Evolutionary conservation across 2,888 invertebrate species (phyloP), one percentile per base, ranked within the genome.

Genomic region (Aradus depressus): DNA sequence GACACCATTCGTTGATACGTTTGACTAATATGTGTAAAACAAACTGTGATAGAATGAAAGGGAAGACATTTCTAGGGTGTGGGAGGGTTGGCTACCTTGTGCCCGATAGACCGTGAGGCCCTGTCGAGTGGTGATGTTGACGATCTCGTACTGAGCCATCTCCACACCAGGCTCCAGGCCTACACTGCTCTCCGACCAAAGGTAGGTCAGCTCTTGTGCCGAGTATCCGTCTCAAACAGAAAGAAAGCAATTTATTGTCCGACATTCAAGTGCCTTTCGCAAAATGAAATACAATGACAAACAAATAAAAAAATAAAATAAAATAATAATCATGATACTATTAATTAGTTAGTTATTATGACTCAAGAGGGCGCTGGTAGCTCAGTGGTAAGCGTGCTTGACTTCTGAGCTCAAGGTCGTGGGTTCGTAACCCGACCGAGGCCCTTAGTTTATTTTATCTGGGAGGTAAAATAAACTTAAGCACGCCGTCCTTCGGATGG

Each of bases 121-220:
- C n/a, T 42, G 34, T n/a, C n/a, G 66, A 3, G 71, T 73, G 50
- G 70, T 68, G 57, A 74, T 73, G 44, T 71, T 71, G 2, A 70
- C 66, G n/a, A 77, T 68, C 44, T 73, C 71, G 62, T 76, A 77
- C 63, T 77, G 76, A 0, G 76, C 75, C 23, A 76, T 63, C 53
- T 74, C 71, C 23, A 75, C 70, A 28, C 72, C 69, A 31, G 71
- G 69, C 23, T 75, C 73, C 10, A 72, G 70, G 23, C 68, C 68
- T 6, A 75, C 72, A 1, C 74, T 71, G 39, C 42, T 50, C 14
- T 54, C 26, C 58, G 60, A 39, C 77, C 77, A 77, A 50, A 69
- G 65, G 68, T 77, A 74, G 1, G 70, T 62, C 2, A 77, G 71
- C 60, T 77, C 77, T 10, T 69, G 64, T 51, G 70, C 70, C 4